Evolutionary conservation across 1,140 invertebrate genomes (phyloP), one percentile per base, ranked within the genome.

Genomic region (Augochlora pura): DNA sequence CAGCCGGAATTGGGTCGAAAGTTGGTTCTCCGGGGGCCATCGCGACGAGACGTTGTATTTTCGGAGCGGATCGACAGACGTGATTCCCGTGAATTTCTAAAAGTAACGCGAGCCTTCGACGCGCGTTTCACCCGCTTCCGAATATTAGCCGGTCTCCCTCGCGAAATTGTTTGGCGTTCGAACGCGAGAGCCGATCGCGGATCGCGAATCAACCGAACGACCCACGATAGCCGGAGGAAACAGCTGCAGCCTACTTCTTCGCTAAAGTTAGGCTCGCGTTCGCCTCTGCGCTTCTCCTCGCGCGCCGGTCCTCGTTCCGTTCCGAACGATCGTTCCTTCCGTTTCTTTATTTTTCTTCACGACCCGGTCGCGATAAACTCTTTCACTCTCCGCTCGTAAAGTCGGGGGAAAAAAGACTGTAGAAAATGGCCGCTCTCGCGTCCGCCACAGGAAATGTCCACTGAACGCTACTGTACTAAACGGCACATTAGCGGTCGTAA

Each of bases 211-310:
- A 12, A 49, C 60, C 25, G 49, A 46, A 62, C 6, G 66, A 42
- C 23, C 1, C 14, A 2, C 57, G 46, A 16, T 42, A 80, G 65
- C n/a, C 27, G 39, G 67, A 68, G 74, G 66, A 83, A 88, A 88
- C 88, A 89, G 88, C 88, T 88, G 87, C 88, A 90, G 83, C 88
- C 86, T 87, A 86, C 77, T 88, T 89, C 80, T 85, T 71, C 23
- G 84, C 88, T 90, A 90, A 89, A 90, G 81, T 88, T 90, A 89
- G 63, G 71, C 76, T 66, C 66, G 65, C 71, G 49, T 70, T 57
- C 32, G 62, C 38, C 5, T 3, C 9, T 57, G 42, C 23, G n/a
- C 69, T 59, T n/a, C 72, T 72, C 25, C 38, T 38, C 52, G 59
- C 77, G 70, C 38, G 57, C n/a, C n/a, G n/a, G 18, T 63, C 68